Evolutionary conservation across 2,113 vertebrate genomes (phyloP).

Genomic region (Rhagologus leucostigma): DNA sequence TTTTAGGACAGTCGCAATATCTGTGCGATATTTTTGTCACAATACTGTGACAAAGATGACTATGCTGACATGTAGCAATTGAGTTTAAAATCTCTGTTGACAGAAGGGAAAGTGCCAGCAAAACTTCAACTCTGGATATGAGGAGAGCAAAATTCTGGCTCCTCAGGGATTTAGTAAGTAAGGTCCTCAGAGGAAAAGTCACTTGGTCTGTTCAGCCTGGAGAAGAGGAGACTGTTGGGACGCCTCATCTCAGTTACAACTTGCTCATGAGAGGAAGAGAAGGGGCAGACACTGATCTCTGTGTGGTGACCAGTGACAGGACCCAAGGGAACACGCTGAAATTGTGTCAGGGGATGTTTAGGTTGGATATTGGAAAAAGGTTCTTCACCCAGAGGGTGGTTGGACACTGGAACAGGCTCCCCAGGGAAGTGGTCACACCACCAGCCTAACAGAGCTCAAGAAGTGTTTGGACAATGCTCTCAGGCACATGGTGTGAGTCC

Average conservation of each 20-base stretch:
- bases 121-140: neutral
- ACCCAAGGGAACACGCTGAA: neutral
- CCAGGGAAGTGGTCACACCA: no score
- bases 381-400: neutral
- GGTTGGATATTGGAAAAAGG: neutral
- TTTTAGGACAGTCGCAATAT: neutral
- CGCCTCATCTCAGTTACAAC: neutral
- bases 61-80: neutral
- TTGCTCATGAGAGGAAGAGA: neutral
- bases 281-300: neutral
- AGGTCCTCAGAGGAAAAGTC: neutral
- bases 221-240: neutral
- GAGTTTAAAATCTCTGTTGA: neutral
- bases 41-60: neutral
- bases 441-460: neutral
- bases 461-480: neutral
- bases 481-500: neutral
- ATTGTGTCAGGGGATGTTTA: neutral
- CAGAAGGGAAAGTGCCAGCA: neutral
- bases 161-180: no score
- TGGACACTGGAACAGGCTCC: neutral
- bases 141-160: neutral
- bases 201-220: neutral
- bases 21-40: no score
- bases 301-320: neutral